Evolutionary conservation across 2,113 vertebrate species (phyloP).

Genomic region (Psophia crepitans): DNA sequence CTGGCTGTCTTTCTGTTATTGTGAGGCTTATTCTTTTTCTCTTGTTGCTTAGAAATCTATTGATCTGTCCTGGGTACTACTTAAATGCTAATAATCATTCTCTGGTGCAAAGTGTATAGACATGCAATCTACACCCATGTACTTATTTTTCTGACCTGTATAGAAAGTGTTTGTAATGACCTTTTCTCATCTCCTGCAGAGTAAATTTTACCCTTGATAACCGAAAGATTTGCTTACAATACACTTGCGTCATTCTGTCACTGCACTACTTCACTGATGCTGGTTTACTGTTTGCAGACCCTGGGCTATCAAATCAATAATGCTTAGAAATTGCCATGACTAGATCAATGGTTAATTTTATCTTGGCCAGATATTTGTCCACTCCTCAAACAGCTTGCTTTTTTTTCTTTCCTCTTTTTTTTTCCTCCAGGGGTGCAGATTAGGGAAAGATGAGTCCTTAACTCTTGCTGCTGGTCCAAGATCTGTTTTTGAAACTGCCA

Average conservation of each 20-base stretch:
- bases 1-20: not conserved
- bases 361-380: not conserved
- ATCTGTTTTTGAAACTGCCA: not conserved
- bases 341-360: slow-evolving; percentile 2
- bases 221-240: not conserved
- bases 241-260: not conserved
- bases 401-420: not conserved
- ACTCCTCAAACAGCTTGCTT: not conserved
- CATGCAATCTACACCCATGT: not conserved
- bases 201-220: not conserved
- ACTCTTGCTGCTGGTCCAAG: not conserved
- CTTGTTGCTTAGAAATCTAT: not conserved
- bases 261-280: not conserved
- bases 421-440: not conserved
- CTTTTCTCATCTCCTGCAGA: not conserved
- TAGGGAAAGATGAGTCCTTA: not conserved
- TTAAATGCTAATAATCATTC: not conserved
- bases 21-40: not conserved
- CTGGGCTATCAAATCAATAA: slow-evolving; percentile 10
- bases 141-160: not conserved
- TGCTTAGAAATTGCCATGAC: not conserved
- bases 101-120: not conserved
- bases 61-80: not conserved
- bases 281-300: not conserved
- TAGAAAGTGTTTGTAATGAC: not conserved